phyloP scores from a whole-genome alignment of 2,888 invertebrate species.

The Buathra laborator region DNA sequence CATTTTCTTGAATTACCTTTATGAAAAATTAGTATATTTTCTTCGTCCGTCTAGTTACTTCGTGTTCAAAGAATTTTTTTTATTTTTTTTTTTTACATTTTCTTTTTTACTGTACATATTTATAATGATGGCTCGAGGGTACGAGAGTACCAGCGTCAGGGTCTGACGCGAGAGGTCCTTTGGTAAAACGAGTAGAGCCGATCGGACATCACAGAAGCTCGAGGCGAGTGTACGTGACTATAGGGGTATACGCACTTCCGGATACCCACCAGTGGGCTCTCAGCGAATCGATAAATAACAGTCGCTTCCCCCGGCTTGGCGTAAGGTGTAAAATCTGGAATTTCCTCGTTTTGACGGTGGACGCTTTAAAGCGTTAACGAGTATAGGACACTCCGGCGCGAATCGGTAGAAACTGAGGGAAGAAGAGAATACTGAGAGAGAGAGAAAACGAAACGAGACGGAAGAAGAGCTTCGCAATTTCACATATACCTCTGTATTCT shows the following conservation, averaged over 20 bases:
- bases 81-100: not conserved
- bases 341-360: conserved; percentile 33
- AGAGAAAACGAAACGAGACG: not conserved
- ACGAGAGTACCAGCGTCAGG: not conserved
- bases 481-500: not conserved
- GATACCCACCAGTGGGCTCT: not conserved
- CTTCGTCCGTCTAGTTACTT: not conserved
- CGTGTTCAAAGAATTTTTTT: not conserved
- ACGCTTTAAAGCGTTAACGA: conserved; percentile 64
- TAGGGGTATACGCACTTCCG: conserved; percentile 16
- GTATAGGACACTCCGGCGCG: conserved; percentile 30
- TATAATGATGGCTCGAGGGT: conserved; percentile 28
- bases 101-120: not conserved
- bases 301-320: conserved; percentile 16
- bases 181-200: conserved; percentile 10
- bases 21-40: not conserved
- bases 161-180: not conserved
- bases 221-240: conserved; percentile 15
- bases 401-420: conserved; percentile 7
- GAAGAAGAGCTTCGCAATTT: not conserved
- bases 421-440: not conserved
- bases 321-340: conserved; percentile 63
- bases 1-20: not conserved
- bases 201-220: not conserved
- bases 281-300: conserved; percentile 65